Base-by-base conservation (phyloP, 2,888 invertebrate genomes). In the Acleris holmiana region DNA sequence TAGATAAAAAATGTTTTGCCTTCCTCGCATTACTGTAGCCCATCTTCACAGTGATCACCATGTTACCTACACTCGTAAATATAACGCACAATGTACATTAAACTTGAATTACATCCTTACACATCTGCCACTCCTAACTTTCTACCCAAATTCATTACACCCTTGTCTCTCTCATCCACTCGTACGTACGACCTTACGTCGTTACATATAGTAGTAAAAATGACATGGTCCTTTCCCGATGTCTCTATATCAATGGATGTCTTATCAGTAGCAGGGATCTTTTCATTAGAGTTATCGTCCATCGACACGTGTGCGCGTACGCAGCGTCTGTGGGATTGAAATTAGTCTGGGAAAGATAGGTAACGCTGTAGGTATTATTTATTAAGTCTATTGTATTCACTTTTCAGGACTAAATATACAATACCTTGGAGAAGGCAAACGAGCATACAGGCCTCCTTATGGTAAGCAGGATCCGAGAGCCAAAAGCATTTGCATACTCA, bases 281-380 rank as follows among this genome's bases (percentile, higher is more conserved):
- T 88, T 89, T 90, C 89, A 91, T 91, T 89, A 91, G 86, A 88
- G 88, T 88, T 90, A 90, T 89, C 91, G 69, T 21, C 59, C 63
- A 67, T 71, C 78, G 84, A 75, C 88, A 84, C 88, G 88, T 83
- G 88, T 84, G 79, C 79, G 41, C 15, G 40, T 4, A 13, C 58
- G 47, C 23, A 53, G 40, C 15, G 13, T 59, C 48, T 21, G 51
- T 66, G 40, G 56, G 50, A 66, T 66, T 25, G 40, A 29, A 65
- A 65, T 60, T 65, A 60, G 48, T 60, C 54, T 65, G 59, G 19
- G 64, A 64, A 59, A 53, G 19, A 18, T 58, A 41, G 63, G 41
- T 23, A 58, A 54, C 55, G 7, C 18, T 49, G 19, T 44, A 51
- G 25, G 44, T 17, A 17, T 50, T 29, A 44, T 35, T 35, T 10